Conservation (phyloP, 2,797 vertebrate genomes). For the Malurus splendens region DNA sequence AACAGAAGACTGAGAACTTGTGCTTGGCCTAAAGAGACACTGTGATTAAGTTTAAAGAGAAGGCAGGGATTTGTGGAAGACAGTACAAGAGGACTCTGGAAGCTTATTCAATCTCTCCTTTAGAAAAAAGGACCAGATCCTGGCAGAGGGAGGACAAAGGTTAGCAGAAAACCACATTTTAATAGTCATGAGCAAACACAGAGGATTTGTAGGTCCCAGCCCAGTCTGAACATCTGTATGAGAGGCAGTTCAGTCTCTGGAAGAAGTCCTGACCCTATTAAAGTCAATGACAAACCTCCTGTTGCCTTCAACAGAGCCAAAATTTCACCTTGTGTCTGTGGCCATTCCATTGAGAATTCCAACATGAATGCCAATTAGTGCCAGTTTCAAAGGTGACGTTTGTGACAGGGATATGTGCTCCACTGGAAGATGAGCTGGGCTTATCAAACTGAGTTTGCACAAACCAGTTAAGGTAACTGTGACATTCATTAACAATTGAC, state of each 20-base stretch:
- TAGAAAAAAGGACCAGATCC: background rate
- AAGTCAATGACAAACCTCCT: conserved; percentile 37
- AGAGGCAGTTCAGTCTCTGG: background rate
- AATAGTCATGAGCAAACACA: background rate
- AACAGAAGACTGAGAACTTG: background rate
- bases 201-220: conserved; percentile 5
- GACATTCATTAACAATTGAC: conserved; percentile 30
- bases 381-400: conserved; percentile 31
- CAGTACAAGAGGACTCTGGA: background rate
- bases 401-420: background rate
- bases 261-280: conserved; percentile 49
- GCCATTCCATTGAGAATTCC: conserved; percentile 22
- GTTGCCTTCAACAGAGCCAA: conserved; percentile 16
- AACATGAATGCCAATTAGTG: conserved; percentile 44
- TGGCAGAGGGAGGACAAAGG: background rate
- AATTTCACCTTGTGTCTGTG: conserved; percentile 36
- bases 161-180: background rate
- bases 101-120: background rate
- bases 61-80: background rate
- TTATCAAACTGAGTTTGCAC: conserved; percentile 13
- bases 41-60: background rate
- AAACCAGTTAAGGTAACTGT: background rate
- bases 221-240: conserved; percentile 4
- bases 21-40: background rate
- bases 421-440: conserved; percentile 10